Evolutionary conservation across 53 echinoderm and acorn worm species (phyloP).

Genomic region (Arbacia lixula): DNA sequence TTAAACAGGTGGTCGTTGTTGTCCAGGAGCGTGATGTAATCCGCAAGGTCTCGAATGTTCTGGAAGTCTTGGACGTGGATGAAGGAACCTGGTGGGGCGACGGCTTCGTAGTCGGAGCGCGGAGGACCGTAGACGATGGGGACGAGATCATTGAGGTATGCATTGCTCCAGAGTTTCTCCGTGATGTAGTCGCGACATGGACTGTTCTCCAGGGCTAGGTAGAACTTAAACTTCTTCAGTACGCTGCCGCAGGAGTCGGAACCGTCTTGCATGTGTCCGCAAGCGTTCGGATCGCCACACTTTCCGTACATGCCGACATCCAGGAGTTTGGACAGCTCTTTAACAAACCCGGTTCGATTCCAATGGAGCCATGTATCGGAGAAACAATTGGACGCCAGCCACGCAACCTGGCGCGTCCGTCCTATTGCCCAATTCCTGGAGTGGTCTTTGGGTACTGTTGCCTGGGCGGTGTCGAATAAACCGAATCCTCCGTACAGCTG

Average conservation of each 20-base stretch:
- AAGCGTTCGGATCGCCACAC: constrained; percentile 29
- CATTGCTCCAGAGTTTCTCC: constrained; percentile 47
- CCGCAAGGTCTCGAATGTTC: constrained; percentile 18
- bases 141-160: constrained; percentile 25
- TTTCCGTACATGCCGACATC: constrained; percentile 18
- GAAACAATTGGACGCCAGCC: constrained; percentile 49
- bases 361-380: neutral
- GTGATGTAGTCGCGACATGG: constrained; percentile 46
- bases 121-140: constrained; percentile 50
- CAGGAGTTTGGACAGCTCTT: constrained; percentile 3
- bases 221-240: constrained; percentile 25
- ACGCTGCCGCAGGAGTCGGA: neutral
- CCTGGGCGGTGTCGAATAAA: neutral
- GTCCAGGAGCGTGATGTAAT: constrained; percentile 21
- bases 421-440: constrained; percentile 40
- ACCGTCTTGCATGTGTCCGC: neutral
- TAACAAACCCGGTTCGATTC: constrained; percentile 26
- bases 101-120: constrained; percentile 13
- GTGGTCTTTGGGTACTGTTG: neutral
- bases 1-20: constrained; percentile 31
- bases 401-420: neutral
- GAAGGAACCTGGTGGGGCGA: constrained; percentile 43
- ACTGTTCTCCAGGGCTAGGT: constrained; percentile 52
- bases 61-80: constrained; percentile 51
- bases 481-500: constrained; percentile 2